phyloP scores from a whole-genome alignment of 2,888 invertebrate genomes.

The Nasonovia ribisnigri region DNA sequence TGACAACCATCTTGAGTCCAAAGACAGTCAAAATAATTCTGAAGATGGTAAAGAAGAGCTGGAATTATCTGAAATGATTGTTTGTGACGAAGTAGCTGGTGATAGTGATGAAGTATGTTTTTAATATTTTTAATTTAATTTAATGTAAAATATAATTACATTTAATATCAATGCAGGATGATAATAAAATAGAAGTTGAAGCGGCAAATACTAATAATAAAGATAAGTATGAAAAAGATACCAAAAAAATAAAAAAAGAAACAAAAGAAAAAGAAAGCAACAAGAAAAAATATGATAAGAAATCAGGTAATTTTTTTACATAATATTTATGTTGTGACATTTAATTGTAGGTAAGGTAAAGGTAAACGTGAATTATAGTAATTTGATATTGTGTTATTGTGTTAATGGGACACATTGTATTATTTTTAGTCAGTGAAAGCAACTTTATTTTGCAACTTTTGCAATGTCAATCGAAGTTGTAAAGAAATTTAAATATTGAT shows the following conservation, averaged over 20 bases:
- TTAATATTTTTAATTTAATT: neutral
- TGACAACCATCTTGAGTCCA: constrained; percentile 19
- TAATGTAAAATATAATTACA: neutral
- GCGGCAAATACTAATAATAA: constrained; percentile 12
- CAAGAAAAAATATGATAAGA: constrained; percentile 60
- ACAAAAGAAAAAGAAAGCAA: constrained; percentile 59
- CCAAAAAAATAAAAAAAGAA: constrained; percentile 49
- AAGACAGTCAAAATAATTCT: constrained; percentile 58
- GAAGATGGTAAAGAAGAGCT: constrained; percentile 63
- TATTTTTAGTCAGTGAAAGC: neutral
- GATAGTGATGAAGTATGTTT: constrained; percentile 64
- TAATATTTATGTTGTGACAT: neutral
- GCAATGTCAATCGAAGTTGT: neutral
- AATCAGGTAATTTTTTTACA: constrained; percentile 41
- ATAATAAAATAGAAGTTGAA: constrained; percentile 48
- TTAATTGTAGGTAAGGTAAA: neutral
- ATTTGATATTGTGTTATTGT: neutral
- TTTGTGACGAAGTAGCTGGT: constrained; percentile 68
- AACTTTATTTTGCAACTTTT: neutral
- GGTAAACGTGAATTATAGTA: neutral
- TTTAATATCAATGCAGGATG: constrained; percentile 40
- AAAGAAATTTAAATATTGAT: neutral
- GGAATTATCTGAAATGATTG: constrained; percentile 68
- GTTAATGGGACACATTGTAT: neutral
- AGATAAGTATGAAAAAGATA: constrained; percentile 56